A percentile compares a stretch with the other conserved stretches of the same genome.
These are phyloP conservation scores for Danio tinwini DNA, from an alignment of 2,797 vertebrate species.

Conservation along the genomic window DNA sequence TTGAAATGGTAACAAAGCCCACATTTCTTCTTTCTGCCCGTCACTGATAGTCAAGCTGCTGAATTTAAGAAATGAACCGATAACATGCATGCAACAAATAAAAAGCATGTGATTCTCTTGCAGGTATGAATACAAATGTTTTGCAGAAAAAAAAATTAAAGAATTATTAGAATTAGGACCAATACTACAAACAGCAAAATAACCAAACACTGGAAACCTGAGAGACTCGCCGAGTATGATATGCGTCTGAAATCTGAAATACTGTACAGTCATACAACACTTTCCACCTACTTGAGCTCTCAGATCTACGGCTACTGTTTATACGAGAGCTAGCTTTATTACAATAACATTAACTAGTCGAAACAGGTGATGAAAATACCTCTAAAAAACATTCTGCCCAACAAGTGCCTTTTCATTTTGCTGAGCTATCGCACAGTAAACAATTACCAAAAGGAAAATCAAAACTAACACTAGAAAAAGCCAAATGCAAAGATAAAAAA, in stretches of 20 bases:
- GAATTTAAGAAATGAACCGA: constrained; percentile 8
- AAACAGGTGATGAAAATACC: constrained; percentile 24
- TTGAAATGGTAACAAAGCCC: constrained; percentile 4
- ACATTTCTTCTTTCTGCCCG: not conserved
- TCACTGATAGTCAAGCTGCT: constrained; percentile 22
- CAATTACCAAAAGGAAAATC: not conserved
- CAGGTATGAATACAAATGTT: constrained; percentile 22
- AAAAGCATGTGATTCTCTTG: not conserved
- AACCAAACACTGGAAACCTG: constrained; percentile 55
- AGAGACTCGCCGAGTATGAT: constrained; percentile 51
- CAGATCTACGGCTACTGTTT: constrained; percentile 11
- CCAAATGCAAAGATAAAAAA: constrained; percentile 11
- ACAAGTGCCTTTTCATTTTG: constrained; percentile 8
- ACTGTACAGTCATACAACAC: constrained; percentile 43
- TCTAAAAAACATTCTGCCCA: constrained; percentile 10
- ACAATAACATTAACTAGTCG: constrained; percentile 17
- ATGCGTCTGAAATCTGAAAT: constrained; percentile 40
- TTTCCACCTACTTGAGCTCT: constrained; percentile 22
- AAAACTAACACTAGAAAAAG: constrained; percentile 4
- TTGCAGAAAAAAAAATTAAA: constrained; percentile 16
- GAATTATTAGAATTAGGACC: constrained; percentile 13
- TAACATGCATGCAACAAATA: not conserved
- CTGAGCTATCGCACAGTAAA: constrained; percentile 8
- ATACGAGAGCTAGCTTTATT: constrained; percentile 20
- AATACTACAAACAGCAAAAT: constrained; percentile 45